These are phyloP conservation scores for Polydrusus tereticollis DNA, from an alignment of 2,888 invertebrate genomes.

Conservation along the genomic window DNA sequence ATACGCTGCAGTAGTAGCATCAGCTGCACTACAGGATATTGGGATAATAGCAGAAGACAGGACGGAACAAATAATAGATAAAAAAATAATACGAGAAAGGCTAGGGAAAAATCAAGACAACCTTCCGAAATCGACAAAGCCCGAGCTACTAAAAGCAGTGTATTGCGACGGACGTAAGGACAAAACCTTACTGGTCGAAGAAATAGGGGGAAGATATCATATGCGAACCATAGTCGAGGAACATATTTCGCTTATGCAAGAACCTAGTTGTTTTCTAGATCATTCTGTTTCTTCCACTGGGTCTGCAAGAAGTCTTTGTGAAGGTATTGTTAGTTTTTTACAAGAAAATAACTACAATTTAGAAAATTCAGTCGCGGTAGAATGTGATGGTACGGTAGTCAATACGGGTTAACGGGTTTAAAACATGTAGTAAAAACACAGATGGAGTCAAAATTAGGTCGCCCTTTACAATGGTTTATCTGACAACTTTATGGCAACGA, in stretches of 20 bases:
- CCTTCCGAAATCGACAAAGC: no score
- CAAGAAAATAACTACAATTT: no score
- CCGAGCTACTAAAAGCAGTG: neutral
- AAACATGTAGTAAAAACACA: conserved; percentile 13
- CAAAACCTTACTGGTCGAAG: neutral
- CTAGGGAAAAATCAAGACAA: conserved; percentile 1
- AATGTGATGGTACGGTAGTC: conserved; percentile 5
- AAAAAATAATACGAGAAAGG: neutral
- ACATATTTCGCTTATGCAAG: conserved; percentile 6
- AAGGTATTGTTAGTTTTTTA: neutral
- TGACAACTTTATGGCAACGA: no score
- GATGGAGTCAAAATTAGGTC: no score
- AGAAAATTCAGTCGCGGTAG: conserved; percentile 14
- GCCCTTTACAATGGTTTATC: no score
- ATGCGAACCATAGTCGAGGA: neutral
- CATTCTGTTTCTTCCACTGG: conserved; percentile 5
- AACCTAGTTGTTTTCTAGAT: conserved; percentile 1
- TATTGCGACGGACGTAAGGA: conserved; percentile 2
- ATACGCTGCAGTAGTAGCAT: neutral
- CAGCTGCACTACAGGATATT: no score
- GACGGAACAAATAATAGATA: neutral
- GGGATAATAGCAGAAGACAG: no score
- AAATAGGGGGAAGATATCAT: neutral
- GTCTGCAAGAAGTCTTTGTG: no score
- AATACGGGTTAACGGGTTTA: conserved; percentile 10